Conservation (phyloP, 2,113 vertebrate species). For the Sebastes fasciatus region DNA sequence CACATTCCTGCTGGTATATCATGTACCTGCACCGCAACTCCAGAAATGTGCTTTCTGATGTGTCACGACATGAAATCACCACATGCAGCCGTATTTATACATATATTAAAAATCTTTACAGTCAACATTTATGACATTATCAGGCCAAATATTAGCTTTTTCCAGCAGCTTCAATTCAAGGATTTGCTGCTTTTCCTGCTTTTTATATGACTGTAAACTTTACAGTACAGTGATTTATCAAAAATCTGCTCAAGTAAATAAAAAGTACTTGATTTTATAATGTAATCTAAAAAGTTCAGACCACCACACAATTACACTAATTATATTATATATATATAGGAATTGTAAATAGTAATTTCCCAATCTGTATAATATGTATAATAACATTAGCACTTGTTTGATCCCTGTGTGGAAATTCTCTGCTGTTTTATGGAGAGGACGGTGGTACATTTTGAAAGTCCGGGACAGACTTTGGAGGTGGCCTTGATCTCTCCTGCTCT, state of each 20-base stretch:
- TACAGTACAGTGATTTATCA: too few relatives aligned
- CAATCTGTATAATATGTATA: too few relatives aligned
- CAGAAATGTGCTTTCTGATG: conserved; percentile 16
- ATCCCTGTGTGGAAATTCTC: not conserved
- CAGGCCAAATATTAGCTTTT: not conserved
- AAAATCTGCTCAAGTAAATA: too few relatives aligned
- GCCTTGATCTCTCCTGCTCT: not conserved
- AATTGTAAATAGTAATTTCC: too few relatives aligned
- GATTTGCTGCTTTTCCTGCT: not conserved
- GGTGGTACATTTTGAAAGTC: not conserved
- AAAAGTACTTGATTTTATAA: too few relatives aligned
- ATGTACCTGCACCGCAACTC: not conserved
- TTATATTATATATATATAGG: too few relatives aligned
- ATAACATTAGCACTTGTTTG: too few relatives aligned
- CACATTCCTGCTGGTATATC: conserved; percentile 6
- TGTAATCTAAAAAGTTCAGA: too few relatives aligned
- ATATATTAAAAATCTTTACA: not conserved
- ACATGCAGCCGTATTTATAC: not conserved
- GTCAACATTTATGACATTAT: not conserved
- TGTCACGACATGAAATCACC: conserved; percentile 10
- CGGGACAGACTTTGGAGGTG: not conserved
- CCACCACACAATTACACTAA: too few relatives aligned
- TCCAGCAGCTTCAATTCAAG: not conserved
- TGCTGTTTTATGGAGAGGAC: not conserved
- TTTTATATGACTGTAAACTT: not conserved